Evolutionary conservation across 2,797 vertebrate species (phyloP).

Genomic region (Ctenopoma kingsleyae): DNA sequence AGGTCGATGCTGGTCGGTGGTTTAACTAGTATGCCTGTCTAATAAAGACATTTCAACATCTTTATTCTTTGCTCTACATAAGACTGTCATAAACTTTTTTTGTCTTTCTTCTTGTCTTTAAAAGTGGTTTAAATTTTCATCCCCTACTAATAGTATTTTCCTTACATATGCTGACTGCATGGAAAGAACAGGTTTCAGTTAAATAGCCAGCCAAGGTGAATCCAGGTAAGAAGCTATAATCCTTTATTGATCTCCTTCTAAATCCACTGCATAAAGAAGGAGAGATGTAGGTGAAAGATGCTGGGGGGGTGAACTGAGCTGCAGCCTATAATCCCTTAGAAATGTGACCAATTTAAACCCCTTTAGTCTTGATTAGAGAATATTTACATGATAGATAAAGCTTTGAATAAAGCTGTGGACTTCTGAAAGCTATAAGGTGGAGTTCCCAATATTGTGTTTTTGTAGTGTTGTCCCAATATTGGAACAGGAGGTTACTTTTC

Average conservation of each 20-base stretch:
- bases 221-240: conserved; percentile 33
- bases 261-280: conserved; percentile 13
- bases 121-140: not conserved
- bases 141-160: not conserved
- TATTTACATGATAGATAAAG: conserved; percentile 8
- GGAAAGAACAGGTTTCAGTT: not conserved
- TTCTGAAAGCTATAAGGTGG: conserved; percentile 80
- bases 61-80: no score
- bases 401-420: conserved; percentile 18
- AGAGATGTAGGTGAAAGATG: conserved; percentile 25
- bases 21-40: not conserved
- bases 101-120: no score
- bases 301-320: not conserved
- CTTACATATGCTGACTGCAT: not conserved
- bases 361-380: conserved; percentile 31
- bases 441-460: conserved; percentile 68
- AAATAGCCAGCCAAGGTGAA: conserved; percentile 3
- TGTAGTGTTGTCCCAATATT: conserved; percentile 64
- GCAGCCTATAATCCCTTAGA: conserved; percentile 23
- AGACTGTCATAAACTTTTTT: no score
- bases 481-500: conserved; percentile 45
- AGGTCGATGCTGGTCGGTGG: not conserved
- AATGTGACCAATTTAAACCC: conserved; percentile 27
- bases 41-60: not conserved
- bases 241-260: conserved; percentile 26